Evolutionary conservation across 2,888 invertebrate species (phyloP), one percentile per base, ranked within the genome.

Genomic region (Polydesmus complanatus): DNA sequence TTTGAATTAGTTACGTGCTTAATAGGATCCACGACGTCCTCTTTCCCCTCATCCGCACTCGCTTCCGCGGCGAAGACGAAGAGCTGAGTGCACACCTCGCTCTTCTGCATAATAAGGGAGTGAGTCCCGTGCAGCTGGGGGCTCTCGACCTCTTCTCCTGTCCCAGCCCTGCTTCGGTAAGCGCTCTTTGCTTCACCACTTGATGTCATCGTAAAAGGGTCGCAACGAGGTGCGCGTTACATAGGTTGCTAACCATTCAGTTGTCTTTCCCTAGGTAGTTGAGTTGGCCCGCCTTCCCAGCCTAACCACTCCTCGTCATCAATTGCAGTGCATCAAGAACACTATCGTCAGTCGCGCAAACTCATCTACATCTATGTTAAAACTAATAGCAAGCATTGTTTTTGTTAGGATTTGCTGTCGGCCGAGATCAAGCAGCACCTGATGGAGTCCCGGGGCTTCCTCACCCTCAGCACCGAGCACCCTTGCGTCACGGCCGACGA

Each of bases 401-500:
- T 47, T 47, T 25, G 25, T 58, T 52, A 58, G 58, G 58, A 58
- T 58, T 25, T 58, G n/a, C 19, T 52, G 1, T n/a, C 27, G 2
- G 58, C 58, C 27, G 58, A 58, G 22, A 22, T 58, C 2, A 58
- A 58, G 19, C 58, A 58, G 25, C 51, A 58, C 52, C n/a, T 58
- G 19, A 19, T 52, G 27, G 58, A 58, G 49, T 49, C 58, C 2
- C 25, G 53, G 2, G 58, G 58, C 1, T 21, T 58, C 14, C 26
- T 58, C 3, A 58, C 52, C n/a, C n/a, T n/a, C n/a, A n/a, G n/a
- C 37, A 56, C 22, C 8, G 8, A n/a, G n/a, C n/a, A 67, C 22
- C 68, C 71, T 2, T 67, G 68, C 62, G 65, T 73, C 58, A 72
- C 72, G 3, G 69, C 73, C 21, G 73, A 73, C 68, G 72, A 73